Base-by-base conservation (phyloP, 2,797 vertebrate species). In the Emys orbicularis region DNA sequence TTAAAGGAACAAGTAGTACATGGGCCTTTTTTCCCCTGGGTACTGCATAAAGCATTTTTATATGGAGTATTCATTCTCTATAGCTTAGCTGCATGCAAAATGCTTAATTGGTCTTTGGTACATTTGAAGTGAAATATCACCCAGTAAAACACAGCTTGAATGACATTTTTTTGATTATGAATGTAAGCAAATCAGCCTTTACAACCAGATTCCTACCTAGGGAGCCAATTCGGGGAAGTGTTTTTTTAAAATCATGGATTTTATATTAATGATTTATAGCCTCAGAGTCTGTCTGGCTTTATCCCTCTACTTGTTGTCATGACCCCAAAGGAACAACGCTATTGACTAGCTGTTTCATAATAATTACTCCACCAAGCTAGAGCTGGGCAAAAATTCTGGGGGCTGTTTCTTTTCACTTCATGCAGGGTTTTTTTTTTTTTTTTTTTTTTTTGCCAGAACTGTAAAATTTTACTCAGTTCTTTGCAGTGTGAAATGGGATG, bases 131-230 rank as follows among this genome's bases (percentile, higher is more conserved):
- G 81, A 98, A 97, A 94, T 65, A 72, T 37, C 87, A 95, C 80
- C 87, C 85, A 3, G 53, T 87, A 94, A 92, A 97, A 93, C 27
- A 54, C 79, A 93, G 41, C 91, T 92, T 95, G 95, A 96, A 95
- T 93, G 95, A 96, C 85, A 93, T 93, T 96, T 96, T 97, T 85
- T 72, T 94, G 92, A 96, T 97, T 96, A 97, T 92, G 94, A 97
- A 94, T 94, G 81, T 95, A 97, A 95, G 90, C 5, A 89, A 98
- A 98, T 98, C 96, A 97, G 93, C 95, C 90, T 94, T 97, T 95
- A 97, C 93, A 90, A 97, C 92, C 84, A 89, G 92, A 95, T 90
- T 94, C 95, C 89, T 95, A 85, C 53, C 13, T 92, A 92, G 61
- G 95, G 91, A 96, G 90, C 88, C 23, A 53, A 79, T 90, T 90